Base-by-base conservation (phyloP, 2,888 invertebrate genomes). In the Proisotoma minuta region DNA sequence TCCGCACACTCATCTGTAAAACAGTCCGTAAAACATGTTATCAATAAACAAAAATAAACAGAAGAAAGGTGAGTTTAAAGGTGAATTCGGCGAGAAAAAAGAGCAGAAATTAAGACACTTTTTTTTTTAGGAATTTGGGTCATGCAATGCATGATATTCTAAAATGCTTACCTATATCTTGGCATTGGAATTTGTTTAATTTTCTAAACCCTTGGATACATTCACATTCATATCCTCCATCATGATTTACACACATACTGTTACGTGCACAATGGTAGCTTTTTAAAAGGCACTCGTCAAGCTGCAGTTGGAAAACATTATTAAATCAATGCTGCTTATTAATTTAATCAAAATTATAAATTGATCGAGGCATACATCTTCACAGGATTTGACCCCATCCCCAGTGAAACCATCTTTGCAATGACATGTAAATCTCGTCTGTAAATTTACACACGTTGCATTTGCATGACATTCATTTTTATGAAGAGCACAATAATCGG, bases 361-460 rank as follows among this genome's bases (percentile, higher is more conserved):
- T 26, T 18, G 28, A 27, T 24, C 18, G 24, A 27, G 18, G 28
- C 51, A 28, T 54, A 91, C 85, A 80, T 92, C 91, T 91, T 67
- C 65, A 63, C 74, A 74, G n/a, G 63, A 88, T 73, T 84, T 82
- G 76, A 85, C 82, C 75, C 92, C 92, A 78, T 92, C 88, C 73
- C 92, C 94, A 76, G 87, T 85, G 83, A 89, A 94, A 78, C 95
- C 94, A 78, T 84, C 84, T 80, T 89, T 87, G 81, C 95, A 95
- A 77, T 89, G 88, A 82, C 93, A 95, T 76, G 88, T 86, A 79
- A 89, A 93, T 76, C 89, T 89, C 74, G 91, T 91, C 80, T 88
- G 88, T 77, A 92, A 85, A 81, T 93, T 94, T 82, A 88, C 85
- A 81, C 94, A 95, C 71, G 89, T 88, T 65, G 93, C 92, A 79